Base-by-base conservation (phyloP, 2,797 vertebrate genomes). In the Falco peregrinus region DNA sequence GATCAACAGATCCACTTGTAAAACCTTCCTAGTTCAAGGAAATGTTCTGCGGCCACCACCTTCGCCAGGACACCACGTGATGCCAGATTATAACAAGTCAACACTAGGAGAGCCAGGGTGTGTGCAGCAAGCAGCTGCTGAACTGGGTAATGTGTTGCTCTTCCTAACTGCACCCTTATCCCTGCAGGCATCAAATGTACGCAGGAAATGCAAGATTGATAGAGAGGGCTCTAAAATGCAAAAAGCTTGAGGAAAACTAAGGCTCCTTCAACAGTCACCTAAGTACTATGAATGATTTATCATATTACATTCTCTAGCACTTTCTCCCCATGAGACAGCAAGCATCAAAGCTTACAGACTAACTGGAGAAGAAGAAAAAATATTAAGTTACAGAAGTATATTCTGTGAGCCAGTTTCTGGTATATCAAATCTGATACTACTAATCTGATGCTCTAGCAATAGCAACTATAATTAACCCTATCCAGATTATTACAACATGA, bases 1-100 rank as follows among this genome's bases (percentile, higher is more conserved):
- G 79, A 92, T 91, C 92, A 96, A 84, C 37, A 95, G 91, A 94
- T 29, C 31, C 78, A 86, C 91, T 87, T 86, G 93, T 45, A 84
- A 94, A 89, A 73, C 85, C 81, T 64, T 89, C 53, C 87, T 22
- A 79, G 84, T 48, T 77, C 87, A 92, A 96, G 57, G 75, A 39
- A 74, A 80, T 1, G 5, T 73, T 76, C 76, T 92, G 81, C 90
- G 94, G 92, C 90, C 83, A 73, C 67, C 84, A 86, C 93, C 89
- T 84, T 93, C 28, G 2, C 82, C 48, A 86, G 71, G 31, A 74
- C 60, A 31, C 10, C 97, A 96, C n/a, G 90, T 96, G 97, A 94
- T 73, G 71, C 78, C 47, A 79, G 95, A 94, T 89, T 93, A 96
- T 2, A 87, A 67, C 48, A 82, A 94, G 87, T 64, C 92, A 79